A percentile compares a stretch with the other conserved stretches of the same genome.
Evolutionary conservation across 2,888 invertebrate genomes (phyloP).

Genomic region (Phortica magna): DNA sequence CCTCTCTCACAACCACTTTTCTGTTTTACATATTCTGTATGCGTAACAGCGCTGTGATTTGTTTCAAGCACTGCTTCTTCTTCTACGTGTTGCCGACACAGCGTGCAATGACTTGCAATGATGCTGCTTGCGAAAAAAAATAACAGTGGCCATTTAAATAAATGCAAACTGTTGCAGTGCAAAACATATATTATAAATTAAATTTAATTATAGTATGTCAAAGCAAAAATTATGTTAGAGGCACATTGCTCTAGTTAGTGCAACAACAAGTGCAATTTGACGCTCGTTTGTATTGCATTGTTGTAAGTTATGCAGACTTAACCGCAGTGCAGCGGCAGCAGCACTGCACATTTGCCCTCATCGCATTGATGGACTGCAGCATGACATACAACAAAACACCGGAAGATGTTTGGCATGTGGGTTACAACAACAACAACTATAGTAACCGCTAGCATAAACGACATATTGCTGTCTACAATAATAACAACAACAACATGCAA

Average conservation of each 20-base stretch:
- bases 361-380: neutral
- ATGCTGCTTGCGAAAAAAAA: neutral
- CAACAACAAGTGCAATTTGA: neutral
- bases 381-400: neutral
- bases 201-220: neutral
- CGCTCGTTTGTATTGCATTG: neutral
- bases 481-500: neutral
- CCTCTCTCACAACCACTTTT: neutral
- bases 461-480: neutral
- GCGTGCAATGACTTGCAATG: constrained; percentile 53
- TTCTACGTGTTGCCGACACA: neutral
- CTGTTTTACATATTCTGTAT: neutral
- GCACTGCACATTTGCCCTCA: too few relatives aligned
- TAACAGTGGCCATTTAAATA: neutral
- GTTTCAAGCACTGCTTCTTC: neutral
- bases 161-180: neutral
- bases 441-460: constrained; percentile 6
- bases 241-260: neutral
- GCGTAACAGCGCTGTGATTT: neutral
- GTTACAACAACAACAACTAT: constrained; percentile 15
- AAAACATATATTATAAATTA: neutral
- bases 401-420: constrained; percentile 27
- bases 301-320: neutral
- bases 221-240: neutral
- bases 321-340: too few relatives aligned